Conservation (phyloP, 2,113 vertebrate genomes). For the Coptodon rendalli region DNA sequence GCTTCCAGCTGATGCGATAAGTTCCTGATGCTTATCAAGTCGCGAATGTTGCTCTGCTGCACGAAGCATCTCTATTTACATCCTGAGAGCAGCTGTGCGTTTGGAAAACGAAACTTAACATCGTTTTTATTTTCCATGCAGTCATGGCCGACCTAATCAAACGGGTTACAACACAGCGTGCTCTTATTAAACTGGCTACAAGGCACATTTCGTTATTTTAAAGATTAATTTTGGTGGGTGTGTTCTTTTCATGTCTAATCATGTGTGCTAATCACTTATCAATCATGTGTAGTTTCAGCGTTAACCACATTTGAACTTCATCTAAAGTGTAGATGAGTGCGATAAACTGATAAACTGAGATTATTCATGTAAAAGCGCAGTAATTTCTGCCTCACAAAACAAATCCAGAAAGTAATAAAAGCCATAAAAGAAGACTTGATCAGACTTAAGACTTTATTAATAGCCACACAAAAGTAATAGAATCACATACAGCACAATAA, state of each 20-base stretch:
- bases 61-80: background rate
- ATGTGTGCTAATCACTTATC: background rate
- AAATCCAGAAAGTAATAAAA: background rate
- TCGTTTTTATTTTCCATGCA: background rate
- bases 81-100: rapidly evolving
- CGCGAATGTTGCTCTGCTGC: background rate
- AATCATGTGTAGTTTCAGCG: background rate
- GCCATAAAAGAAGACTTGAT: background rate
- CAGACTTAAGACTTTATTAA: background rate
- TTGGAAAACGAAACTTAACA: conserved; percentile 37
- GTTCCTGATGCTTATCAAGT: background rate
- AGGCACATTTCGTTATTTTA: background rate
- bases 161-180: rapidly evolving
- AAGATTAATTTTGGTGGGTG: background rate
- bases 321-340: background rate
- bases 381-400: background rate
- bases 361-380: background rate
- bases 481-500: background rate
- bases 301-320: background rate
- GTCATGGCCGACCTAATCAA: background rate
- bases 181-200: background rate
- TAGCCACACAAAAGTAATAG: background rate
- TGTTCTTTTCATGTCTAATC: background rate
- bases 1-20: background rate
- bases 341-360: background rate